Evolutionary conservation across 2,113 vertebrate species (phyloP), one percentile per base, ranked within the genome.

Genomic region (Saccopteryx leptura): DNA sequence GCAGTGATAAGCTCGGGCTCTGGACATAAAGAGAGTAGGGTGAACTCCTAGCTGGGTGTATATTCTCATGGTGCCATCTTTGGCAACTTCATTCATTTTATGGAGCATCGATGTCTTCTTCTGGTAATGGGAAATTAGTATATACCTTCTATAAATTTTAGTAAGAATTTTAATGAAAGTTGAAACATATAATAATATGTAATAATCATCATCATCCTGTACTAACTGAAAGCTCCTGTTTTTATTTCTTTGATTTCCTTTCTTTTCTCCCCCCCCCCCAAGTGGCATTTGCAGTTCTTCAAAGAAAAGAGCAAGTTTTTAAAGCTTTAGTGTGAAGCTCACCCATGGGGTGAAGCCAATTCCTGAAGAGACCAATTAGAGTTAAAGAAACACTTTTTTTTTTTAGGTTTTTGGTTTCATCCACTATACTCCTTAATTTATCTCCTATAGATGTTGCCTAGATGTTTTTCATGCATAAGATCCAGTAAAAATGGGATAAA

Each of bases 371-470:
- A 79, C 17, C 11, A 63, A 65, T 69, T 93, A 75, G 23, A 63
- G 5, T 58, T 24, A 46, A 52, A 78, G 9, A 81, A 91, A 91
- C 4, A n/a, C 21, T 52, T 93, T 93, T 46, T 71, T 94, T 58
- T 56, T 58, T 11, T 76, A 94, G 65, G 33, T 4, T 89, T 85
- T 60, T 26, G 19, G 21, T 31, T 69, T 2, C 18, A 52, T 1
- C 13, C 87, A 9, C 66, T n/a, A 52, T 23, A 90, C 10, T 72
- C 9, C n/a, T 88, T 52, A 75, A 88, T 88, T 89, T 95, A 75
- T 76, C 11, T 81, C 90, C 61, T 63, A 54, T 17, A 90, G 54
- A 60, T 84, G 39, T 18, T 87, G 1, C n/a, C 39, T 69, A 88
- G 76, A 88, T 82, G 14, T 60, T 31, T 91, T 88, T 72, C 31